Conservation (phyloP, 2,888 invertebrate species). For the Lepas anatifera region DNA sequence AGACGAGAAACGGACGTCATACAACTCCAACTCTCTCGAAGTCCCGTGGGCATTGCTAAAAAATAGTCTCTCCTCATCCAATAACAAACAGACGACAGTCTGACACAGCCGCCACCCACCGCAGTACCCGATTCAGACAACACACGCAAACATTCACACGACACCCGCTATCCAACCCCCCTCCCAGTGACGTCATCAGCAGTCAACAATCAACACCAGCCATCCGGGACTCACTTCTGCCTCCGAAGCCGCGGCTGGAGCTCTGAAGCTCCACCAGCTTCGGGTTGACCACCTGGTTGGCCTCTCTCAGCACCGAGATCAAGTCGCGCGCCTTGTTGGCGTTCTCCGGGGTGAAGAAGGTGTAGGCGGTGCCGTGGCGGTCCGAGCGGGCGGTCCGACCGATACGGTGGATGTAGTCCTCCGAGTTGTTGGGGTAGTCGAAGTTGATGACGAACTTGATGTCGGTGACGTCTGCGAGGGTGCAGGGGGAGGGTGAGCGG, state of each 20-base stretch:
- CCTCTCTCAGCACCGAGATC: conserved; percentile 81
- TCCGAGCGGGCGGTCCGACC: conserved; percentile 86
- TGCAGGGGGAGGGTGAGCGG: no score
- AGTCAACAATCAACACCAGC: no score
- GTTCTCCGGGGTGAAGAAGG: conserved; percentile 88
- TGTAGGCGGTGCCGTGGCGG: conserved; percentile 88
- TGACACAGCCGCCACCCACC: no score
- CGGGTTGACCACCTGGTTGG: conserved; percentile 53
- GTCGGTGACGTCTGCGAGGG: conserved; percentile 64
- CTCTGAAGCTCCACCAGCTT: background rate
- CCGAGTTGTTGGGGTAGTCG: conserved; percentile 93
- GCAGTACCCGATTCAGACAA: no score
- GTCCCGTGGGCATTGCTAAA: no score
- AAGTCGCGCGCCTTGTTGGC: conserved; percentile 83
- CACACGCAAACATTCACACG: no score
- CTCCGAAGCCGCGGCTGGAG: background rate
- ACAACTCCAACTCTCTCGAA: no score
- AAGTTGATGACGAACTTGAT: conserved; percentile 96
- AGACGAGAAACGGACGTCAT: no score
- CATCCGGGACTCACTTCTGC: background rate
- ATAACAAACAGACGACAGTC: no score
- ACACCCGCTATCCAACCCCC: no score
- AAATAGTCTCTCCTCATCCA: no score
- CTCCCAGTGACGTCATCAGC: no score
- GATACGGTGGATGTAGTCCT: conserved; percentile 96